These are phyloP conservation scores for Hemiscyllium ocellatum DNA, from an alignment of 2,113 vertebrate genomes.

Conservation along the genomic window DNA sequence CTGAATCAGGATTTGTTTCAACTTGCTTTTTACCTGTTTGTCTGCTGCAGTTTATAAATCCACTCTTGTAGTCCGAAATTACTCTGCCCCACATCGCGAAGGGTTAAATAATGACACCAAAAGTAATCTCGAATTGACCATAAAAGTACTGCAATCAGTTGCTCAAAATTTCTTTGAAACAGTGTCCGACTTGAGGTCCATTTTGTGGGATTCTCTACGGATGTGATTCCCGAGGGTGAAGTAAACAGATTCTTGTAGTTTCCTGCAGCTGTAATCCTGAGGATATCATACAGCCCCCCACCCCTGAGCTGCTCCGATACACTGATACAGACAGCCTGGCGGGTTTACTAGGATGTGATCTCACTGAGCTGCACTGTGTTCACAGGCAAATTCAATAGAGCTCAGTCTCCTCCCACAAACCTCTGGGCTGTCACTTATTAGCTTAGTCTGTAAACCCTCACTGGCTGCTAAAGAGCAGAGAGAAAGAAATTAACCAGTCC, in stretches of 20 bases:
- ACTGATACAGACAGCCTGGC: slow-evolving; percentile 25
- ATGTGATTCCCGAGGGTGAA: neutral
- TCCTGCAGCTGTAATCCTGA: slow-evolving; percentile 8
- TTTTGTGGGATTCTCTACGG: slow-evolving; percentile 28
- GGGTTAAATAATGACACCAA: slow-evolving; percentile 21
- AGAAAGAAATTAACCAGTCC: neutral
- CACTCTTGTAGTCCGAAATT: slow-evolving; percentile 46
- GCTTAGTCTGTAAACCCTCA: neutral
- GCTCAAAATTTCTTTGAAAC: neutral
- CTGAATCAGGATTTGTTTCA: neutral
- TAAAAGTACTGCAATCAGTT: slow-evolving; percentile 7
- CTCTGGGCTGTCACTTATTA: slow-evolving; percentile 30
- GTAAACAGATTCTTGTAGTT: neutral
- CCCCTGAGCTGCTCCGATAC: neutral
- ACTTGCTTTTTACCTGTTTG: slow-evolving; percentile 31
- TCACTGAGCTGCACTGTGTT: slow-evolving; percentile 25
- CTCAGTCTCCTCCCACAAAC: slow-evolving; percentile 29
- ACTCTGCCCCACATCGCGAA: slow-evolving; percentile 49
- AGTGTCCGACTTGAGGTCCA: slow-evolving; percentile 40
- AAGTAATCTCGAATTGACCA: slow-evolving; percentile 28
- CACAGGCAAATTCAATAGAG: slow-evolving; percentile 31
- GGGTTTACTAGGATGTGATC: slow-evolving; percentile 18
- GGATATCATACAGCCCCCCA: slow-evolving; percentile 7
- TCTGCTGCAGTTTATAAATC: slow-evolving; percentile 40
- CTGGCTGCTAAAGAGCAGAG: neutral